Evolutionary conservation across 2,888 invertebrate genomes (phyloP).

Genomic region (Stenurella melanura): DNA sequence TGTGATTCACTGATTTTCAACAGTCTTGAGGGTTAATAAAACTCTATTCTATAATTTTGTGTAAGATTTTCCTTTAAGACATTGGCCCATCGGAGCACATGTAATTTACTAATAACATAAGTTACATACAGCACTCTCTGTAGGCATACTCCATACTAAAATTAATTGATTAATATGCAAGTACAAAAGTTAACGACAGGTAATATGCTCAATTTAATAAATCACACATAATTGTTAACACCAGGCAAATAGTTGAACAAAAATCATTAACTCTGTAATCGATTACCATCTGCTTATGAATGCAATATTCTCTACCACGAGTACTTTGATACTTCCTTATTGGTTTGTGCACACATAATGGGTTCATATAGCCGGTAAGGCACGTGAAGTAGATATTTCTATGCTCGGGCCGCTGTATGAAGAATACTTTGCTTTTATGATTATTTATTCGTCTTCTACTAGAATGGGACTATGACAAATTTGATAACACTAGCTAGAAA

Average conservation of each 20-base stretch:
- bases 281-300: constrained; percentile 32
- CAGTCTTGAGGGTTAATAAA: too few relatives aligned
- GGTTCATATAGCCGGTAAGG: constrained; percentile 24
- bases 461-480: too few relatives aligned
- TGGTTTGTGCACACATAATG: constrained; percentile 36
- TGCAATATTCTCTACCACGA: constrained; percentile 28
- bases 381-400: constrained; percentile 26
- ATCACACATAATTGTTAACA: constrained; percentile 26
- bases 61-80: too few relatives aligned
- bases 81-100: too few relatives aligned
- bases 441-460: not conserved
- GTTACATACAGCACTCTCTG: too few relatives aligned
- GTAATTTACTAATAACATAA: too few relatives aligned
- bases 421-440: constrained; percentile 35
- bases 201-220: constrained; percentile 19
- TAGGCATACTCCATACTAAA: not conserved
- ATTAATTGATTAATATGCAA: constrained; percentile 22
- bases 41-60: too few relatives aligned
- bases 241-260: not conserved
- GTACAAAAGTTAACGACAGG: constrained; percentile 9
- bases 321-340: constrained; percentile 37
- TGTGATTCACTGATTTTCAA: too few relatives aligned
- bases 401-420: constrained; percentile 36
- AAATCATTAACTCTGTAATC: constrained; percentile 33
- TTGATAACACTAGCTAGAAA: too few relatives aligned